Base-by-base conservation (phyloP, 2,113 vertebrate genomes). In the Tetraodon nigroviridis region DNA sequence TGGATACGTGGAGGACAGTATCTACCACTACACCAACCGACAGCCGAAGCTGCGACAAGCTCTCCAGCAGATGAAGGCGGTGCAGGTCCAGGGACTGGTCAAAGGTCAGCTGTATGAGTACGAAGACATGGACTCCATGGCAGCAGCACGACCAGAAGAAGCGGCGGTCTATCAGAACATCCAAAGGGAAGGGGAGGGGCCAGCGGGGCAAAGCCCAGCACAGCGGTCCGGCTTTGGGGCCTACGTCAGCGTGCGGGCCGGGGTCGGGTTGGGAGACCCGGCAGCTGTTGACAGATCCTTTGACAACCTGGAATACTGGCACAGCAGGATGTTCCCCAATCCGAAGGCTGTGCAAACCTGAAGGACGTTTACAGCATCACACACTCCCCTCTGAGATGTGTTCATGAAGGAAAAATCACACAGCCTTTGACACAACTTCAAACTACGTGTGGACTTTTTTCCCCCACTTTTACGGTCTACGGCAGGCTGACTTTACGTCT, bases 241-340 rank as follows among this genome's bases (percentile, higher is more conserved):
- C 2, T 84, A 75, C 3, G 60, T 87, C 0, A 84, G 78, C 64
- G 90, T 93, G 15, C 86, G 87, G 37, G 69, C 88, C 3, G 87
- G 82, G 66, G 83, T 81, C 17, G 64, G 89, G 29, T 87, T 84
- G 0, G 77, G 67, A 1, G 78, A 93, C 51, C 86, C 80, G 11
- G 46, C 86, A 16, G 69, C 64, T 14, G 85, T 73, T 5, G 92
- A 94, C 85, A 91, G 86, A 6, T 93, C 93, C 55, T 97, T 95
- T 64, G 94, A 97, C 81, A 97, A 97, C 76, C 94, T 94, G 6
- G 93, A 94, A 71, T 97, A 97, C 69, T 97, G 95, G 95, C 93
- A 96, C 76, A 97, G 94, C 80, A 90, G 92, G 51, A 89, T 93
- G 71, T 94, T 92, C 70, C 78, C 89, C 20, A 94, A 95, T 65